These are phyloP conservation scores for Rhinolophus ferrumequinum DNA, from an alignment of 2,113 vertebrate species.

Conservation along the genomic window DNA sequence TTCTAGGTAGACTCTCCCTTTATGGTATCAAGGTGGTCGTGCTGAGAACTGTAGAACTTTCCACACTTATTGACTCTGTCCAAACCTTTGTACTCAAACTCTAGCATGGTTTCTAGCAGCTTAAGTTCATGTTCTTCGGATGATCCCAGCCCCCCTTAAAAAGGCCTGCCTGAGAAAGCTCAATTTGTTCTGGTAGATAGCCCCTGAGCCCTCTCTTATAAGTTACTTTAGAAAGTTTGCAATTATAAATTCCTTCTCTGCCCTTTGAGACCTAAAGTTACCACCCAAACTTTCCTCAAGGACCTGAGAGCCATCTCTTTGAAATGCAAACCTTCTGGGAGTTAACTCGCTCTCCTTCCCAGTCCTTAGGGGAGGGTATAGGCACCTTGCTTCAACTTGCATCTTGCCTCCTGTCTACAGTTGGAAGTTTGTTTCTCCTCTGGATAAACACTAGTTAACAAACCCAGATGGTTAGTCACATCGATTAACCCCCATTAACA, in stretches of 20 bases:
- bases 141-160: neutral
- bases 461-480: neutral
- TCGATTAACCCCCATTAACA: neutral
- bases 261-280: neutral
- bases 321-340: neutral
- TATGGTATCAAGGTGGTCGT: neutral
- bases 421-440: neutral
- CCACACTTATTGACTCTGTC: fast-evolving
- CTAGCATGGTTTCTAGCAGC: neutral
- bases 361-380: neutral
- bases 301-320: neutral
- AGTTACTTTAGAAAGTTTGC: neutral
- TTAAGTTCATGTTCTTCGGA: neutral
- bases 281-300: neutral
- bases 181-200: neutral
- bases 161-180: neutral
- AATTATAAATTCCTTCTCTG: neutral
- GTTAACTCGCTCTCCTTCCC: neutral
- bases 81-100: neutral
- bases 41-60: neutral
- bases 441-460: neutral
- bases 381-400: neutral
- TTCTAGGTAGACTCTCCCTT: neutral
- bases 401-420: neutral
- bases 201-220: neutral